Conservation (phyloP, 2,797 vertebrate genomes). For the Cossypha niveicapilla region DNA sequence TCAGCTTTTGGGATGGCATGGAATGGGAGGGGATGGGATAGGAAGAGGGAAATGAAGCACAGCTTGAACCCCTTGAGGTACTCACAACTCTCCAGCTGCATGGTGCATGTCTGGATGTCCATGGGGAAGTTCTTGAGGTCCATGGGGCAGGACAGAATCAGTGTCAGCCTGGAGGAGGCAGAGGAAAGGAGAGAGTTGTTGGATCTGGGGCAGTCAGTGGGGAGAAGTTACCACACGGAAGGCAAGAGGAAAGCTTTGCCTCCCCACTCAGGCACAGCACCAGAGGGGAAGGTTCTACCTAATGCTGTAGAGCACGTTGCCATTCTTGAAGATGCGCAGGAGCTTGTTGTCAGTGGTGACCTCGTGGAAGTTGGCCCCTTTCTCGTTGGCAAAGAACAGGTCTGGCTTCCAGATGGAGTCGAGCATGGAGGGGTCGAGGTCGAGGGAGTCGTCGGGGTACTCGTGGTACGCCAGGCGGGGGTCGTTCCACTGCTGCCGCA, state of each 20-base stretch:
- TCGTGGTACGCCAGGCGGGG: constrained; percentile 88
- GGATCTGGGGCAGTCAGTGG: not conserved
- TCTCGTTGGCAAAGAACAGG: constrained; percentile 93
- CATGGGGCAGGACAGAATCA: constrained; percentile 93
- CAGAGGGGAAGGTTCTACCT: constrained; percentile 72
- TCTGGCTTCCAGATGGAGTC: constrained; percentile 97
- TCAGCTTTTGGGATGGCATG: not conserved
- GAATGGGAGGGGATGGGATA: not conserved
- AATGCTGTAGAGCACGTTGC: constrained; percentile 93
- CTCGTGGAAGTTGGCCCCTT: constrained; percentile 93
- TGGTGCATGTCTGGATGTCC: constrained; percentile 94
- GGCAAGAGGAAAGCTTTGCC: not conserved
- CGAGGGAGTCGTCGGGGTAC: constrained; percentile 90
- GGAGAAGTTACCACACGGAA: accelerated
- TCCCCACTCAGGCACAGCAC: not conserved
- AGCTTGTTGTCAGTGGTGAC: constrained; percentile 95
- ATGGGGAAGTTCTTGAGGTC: constrained; percentile 97
- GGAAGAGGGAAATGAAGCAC: not conserved
- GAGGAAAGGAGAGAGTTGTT: not conserved
- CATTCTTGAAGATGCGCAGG: constrained; percentile 91
- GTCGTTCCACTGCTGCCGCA: constrained; percentile 93
- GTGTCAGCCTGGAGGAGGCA: constrained; percentile 82
- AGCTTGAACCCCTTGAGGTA: not conserved
- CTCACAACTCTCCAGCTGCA: constrained; percentile 97
- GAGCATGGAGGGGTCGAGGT: constrained; percentile 93